These are phyloP conservation scores for Xylota segnis DNA, from an alignment of 2,888 invertebrate species.

Conservation along the genomic window DNA sequence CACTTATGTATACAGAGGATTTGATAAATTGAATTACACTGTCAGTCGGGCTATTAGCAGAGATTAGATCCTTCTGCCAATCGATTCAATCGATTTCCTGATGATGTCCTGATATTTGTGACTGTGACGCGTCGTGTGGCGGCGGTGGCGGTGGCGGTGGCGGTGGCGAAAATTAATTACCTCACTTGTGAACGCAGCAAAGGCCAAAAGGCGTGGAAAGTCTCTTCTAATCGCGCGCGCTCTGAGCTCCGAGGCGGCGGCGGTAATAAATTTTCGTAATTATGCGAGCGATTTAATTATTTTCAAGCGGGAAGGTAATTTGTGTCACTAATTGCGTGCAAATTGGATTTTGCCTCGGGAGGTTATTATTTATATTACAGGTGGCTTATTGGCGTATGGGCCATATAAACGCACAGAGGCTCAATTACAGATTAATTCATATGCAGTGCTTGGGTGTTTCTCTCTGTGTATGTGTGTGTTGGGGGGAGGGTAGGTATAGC, in stretches of 20 bases:
- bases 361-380: slow-evolving; percentile 75
- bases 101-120: slow-evolving; percentile 17
- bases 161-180: slow-evolving; percentile 57
- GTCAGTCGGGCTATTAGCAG: slow-evolving; percentile 60
- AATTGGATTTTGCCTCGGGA: slow-evolving; percentile 79
- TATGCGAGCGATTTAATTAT: slow-evolving; percentile 76
- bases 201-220: slow-evolving; percentile 40
- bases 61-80: slow-evolving; percentile 63
- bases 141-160: not conserved
- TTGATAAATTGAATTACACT: slow-evolving; percentile 74
- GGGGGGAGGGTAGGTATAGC: slow-evolving; percentile 11
- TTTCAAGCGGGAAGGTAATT: slow-evolving; percentile 78
- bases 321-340: slow-evolving; percentile 84
- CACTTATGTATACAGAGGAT: not conserved
- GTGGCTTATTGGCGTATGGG: slow-evolving; percentile 68
- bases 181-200: slow-evolving; percentile 28
- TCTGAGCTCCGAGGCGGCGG: slow-evolving; percentile 31
- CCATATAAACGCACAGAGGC: slow-evolving; percentile 55
- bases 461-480: slow-evolving; percentile 5
- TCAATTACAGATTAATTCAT: slow-evolving; percentile 69
- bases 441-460: slow-evolving; percentile 9
- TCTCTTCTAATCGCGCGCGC: slow-evolving; percentile 73
- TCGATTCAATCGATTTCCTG: slow-evolving; percentile 32
- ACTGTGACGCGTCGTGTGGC: no score
- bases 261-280: slow-evolving; percentile 72